phyloP scores from a whole-genome alignment of 2,113 vertebrate genomes.

The Gavia stellata region DNA sequence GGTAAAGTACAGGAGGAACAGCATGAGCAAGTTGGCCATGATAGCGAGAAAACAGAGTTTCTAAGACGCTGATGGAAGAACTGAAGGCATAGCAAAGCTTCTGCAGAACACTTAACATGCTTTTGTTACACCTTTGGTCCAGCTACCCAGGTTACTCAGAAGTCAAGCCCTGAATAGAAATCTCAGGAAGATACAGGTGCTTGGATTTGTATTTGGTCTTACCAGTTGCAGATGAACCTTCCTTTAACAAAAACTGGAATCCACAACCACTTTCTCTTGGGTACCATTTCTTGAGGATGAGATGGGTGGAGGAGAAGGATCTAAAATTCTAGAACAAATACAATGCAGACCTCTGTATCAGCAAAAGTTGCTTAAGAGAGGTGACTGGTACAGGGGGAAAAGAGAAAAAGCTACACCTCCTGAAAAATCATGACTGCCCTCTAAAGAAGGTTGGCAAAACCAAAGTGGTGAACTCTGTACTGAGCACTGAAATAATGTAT shows the following conservation, averaged over 20 bases:
- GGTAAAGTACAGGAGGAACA: neutral
- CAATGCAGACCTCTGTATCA: neutral
- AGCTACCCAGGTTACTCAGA: neutral
- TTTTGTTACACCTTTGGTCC: neutral
- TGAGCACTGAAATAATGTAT: neutral
- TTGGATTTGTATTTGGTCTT: neutral
- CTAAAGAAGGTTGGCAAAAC: neutral
- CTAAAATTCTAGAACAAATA: constrained; percentile 23
- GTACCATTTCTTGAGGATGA: neutral
- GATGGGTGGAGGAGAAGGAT: neutral
- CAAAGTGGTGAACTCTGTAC: neutral
- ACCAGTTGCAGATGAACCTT: neutral
- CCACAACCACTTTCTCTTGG: neutral
- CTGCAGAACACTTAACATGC: neutral
- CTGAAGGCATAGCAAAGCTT: neutral
- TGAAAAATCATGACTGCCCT: neutral
- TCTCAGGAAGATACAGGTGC: neutral
- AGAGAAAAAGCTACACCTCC: neutral
- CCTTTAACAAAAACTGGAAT: neutral
- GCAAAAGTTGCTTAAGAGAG: neutral
- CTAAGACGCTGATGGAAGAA: neutral
- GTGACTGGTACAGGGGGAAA: neutral
- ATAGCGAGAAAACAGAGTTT: neutral
- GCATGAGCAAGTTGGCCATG: neutral
- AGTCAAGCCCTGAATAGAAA: neutral